A percentile compares a stretch with the other conserved stretches of the same genome.
Conservation (phyloP, 2,797 vertebrate genomes). For the Lindbergichthys nudifrons region DNA sequence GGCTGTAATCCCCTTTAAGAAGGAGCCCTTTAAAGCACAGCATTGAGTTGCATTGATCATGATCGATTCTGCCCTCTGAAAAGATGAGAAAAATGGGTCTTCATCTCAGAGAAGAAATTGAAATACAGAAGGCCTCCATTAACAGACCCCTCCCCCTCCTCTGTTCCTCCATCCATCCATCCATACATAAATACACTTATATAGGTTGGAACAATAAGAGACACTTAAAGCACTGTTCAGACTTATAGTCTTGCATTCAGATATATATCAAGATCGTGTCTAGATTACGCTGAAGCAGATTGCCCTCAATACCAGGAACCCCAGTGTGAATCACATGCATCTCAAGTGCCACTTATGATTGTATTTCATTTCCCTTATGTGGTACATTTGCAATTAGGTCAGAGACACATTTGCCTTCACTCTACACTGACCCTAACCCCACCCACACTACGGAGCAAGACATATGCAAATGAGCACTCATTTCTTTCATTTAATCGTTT, state of each 20-base stretch:
- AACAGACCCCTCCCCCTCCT: neutral
- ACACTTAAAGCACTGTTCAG: slow-evolving; percentile 3
- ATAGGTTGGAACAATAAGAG: slow-evolving; percentile 16
- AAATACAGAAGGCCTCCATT: slow-evolving; percentile 20
- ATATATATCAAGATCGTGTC: neutral
- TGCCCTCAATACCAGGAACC: neutral
- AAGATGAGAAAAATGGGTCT: slow-evolving; percentile 43
- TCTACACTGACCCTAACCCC: neutral
- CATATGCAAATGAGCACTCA: neutral
- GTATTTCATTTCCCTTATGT: slow-evolving; percentile 10
- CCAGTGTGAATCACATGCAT: neutral
- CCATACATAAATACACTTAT: slow-evolving; percentile 7
- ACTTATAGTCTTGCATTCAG: neutral
- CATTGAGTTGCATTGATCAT: slow-evolving; percentile 40
- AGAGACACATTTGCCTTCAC: slow-evolving; percentile 1
- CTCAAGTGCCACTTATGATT: slow-evolving; percentile 9
- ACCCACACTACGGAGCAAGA: neutral
- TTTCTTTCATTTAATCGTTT: too few relatives aligned
- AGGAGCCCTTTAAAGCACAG: slow-evolving; percentile 15
- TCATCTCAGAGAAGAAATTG: slow-evolving; percentile 31
- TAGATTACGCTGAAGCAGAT: slow-evolving; percentile 5
- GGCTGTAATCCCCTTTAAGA: slow-evolving; percentile 17
- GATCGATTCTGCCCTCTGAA: slow-evolving; percentile 32
- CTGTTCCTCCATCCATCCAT: slow-evolving; percentile 13
- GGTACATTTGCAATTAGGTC: neutral